phyloP scores from a whole-genome alignment of 37 sponge, comb jelly and placozoan species.

The Aplysina aerophoba region DNA sequence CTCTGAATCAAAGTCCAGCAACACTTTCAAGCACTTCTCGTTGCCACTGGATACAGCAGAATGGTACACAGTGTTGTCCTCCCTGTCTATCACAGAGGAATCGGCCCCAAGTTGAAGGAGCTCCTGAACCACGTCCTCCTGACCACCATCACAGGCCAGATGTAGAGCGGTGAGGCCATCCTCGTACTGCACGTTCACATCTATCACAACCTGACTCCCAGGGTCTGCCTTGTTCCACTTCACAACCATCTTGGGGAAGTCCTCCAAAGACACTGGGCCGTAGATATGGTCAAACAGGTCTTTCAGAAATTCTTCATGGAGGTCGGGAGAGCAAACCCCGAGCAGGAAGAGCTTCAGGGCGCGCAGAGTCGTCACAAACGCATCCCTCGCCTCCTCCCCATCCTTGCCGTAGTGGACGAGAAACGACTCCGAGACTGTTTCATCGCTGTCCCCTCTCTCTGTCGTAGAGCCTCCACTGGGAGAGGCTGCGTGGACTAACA shows the following conservation, averaged over 20 bases:
- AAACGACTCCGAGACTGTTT: neutral
- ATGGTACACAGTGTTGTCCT: conserved; percentile 14
- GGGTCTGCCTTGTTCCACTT: neutral
- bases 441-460: neutral
- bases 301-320: conserved; percentile 13
- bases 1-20: neutral
- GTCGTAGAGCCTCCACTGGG: neutral
- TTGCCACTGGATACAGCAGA: neutral
- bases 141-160: conserved; percentile 25
- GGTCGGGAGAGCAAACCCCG: neutral
- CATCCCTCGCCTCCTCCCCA: neutral
- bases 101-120: conserved; percentile 8
- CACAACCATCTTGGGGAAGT: neutral
- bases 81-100: neutral
- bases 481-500: neutral
- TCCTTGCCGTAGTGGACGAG: conserved; percentile 8
- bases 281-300: neutral
- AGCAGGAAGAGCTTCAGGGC: neutral
- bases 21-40: neutral
- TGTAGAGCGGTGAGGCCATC: conserved; percentile 18
- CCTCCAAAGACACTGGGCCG: conserved; percentile 2
- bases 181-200: conserved; percentile 12
- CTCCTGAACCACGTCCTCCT: neutral
- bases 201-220: neutral
- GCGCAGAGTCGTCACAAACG: neutral